Base-by-base conservation (phyloP, 1,140 invertebrate species). In the Drosophila mojavensis region DNA sequence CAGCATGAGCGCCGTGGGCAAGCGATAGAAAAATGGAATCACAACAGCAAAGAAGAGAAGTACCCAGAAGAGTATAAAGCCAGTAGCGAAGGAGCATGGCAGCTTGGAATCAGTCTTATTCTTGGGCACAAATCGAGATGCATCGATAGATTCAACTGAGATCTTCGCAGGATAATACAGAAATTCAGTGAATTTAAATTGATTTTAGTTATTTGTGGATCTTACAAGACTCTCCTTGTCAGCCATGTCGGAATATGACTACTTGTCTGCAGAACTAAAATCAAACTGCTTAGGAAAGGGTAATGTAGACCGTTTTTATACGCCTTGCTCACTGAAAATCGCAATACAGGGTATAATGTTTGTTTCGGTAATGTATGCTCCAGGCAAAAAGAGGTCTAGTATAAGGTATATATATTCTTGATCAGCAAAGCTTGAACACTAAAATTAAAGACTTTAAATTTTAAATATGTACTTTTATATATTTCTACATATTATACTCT, bases 11-110 rank as follows among this genome's bases (percentile, higher is more conserved):
- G 73, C 78, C 10, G 47, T 56, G 11, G 90, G 90, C 15, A 91
- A 51, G 5, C 78, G 55, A 26, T 81, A 71, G 28, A 81, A 90
- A 1, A 80, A 62, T 9, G 90, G 90, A 28, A 90, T 47, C 5
- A 91, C 82, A 0, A 91, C 26, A 0, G 75, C 85, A 5, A 86
- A 79, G 11, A 91, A 81, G 1, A 91, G 70, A 0, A 66, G 43
- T 10, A 30, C 36, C 89, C 89, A 91, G n/a, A 91, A 74, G 0
- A 84, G 11, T 0, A 91, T 39, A 26, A 79, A 88, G 2, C 60
- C 75, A 9, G 60, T 47, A n/a, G 63, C 65, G 10, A 74, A 75
- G 26, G 45, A 71, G 71, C 80, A 84, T 11, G 75, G 54, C 0
- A 74, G 9, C 56, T 64, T 36, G 15, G 41, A 13, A 15, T 48